These are phyloP conservation scores for Scaptomyza cyrtandrae DNA, from an alignment of 2,888 invertebrate species.

Conservation along the genomic window DNA sequence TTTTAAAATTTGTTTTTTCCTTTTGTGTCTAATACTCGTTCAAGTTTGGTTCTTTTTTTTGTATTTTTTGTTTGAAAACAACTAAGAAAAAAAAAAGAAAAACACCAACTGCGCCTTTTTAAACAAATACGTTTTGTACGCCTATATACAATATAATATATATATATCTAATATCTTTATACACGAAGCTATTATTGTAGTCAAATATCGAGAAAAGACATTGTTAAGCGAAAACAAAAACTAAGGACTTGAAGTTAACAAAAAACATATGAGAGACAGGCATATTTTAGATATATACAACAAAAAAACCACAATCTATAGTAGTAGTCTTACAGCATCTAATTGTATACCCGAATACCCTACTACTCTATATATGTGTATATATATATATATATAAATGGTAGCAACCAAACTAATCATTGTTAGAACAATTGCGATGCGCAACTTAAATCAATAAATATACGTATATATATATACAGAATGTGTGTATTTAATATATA, in stretches of 20 bases:
- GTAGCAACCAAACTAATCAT: constrained; percentile 1
- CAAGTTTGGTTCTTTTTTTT: constrained; percentile 29
- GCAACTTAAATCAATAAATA: constrained; percentile 11
- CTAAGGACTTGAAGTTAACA: constrained; percentile 60
- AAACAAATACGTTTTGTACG: constrained; percentile 50
- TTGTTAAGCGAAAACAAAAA: constrained; percentile 6
- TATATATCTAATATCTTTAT: constrained; percentile 31
- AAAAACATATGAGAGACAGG: constrained; percentile 48
- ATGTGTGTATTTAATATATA: background rate
- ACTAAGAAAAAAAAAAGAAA: constrained; percentile 18
- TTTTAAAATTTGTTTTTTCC: constrained; percentile 26
- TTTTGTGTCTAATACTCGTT: constrained; percentile 50
- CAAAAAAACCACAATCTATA: constrained; percentile 24
- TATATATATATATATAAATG: background rate
- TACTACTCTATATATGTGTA: background rate
- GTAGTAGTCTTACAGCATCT: constrained; percentile 28
- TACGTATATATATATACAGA: too few relatives aligned
- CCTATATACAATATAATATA: constrained; percentile 37
- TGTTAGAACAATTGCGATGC: constrained; percentile 25
- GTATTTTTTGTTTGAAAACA: constrained; percentile 15
- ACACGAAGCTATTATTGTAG: constrained; percentile 52
- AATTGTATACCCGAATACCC: constrained; percentile 14
- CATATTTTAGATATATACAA: constrained; percentile 52
- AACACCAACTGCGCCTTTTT: constrained; percentile 71
- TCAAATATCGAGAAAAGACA: constrained; percentile 41